Conservation (phyloP, 2,113 vertebrate species). For the Argyrosomus japonicus region DNA sequence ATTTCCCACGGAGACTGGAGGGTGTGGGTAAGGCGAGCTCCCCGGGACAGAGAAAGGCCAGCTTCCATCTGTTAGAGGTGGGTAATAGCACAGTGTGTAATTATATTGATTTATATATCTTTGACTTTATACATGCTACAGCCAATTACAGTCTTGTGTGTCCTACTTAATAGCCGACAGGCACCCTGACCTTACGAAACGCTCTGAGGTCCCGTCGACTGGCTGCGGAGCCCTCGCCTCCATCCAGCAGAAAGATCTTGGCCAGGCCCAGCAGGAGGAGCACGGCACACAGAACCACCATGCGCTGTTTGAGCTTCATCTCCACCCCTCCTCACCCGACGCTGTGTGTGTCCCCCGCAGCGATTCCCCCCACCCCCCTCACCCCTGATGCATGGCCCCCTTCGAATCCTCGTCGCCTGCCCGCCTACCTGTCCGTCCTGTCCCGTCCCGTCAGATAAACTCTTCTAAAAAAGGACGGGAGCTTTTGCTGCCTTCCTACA, state of each 20-base stretch:
- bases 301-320: constrained; percentile 99
- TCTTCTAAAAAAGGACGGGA: neutral
- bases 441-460: neutral
- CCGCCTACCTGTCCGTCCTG: neutral
- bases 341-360: constrained; percentile 48
- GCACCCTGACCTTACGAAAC: constrained; percentile 87
- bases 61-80: constrained; percentile 86
- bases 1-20: constrained; percentile 99
- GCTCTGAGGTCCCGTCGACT: constrained; percentile 94
- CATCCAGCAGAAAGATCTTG: constrained; percentile 97
- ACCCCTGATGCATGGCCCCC: constrained; percentile 77
- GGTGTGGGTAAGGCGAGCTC: constrained; percentile 92
- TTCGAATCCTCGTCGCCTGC: neutral
- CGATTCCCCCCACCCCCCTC: constrained; percentile 42
- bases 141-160: neutral
- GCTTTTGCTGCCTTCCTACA: neutral
- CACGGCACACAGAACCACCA: constrained; percentile 93
- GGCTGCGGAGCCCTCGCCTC: constrained; percentile 93
- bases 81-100: neutral
- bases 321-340: constrained; percentile 60
- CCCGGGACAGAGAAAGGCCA: constrained; percentile 87
- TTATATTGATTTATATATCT: neutral
- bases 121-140: too few species aligned
- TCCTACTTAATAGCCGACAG: neutral
- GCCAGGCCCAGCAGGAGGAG: constrained; percentile 97